Evolutionary conservation across 1,140 invertebrate species (phyloP), one percentile per base, ranked within the genome.

Genomic region (Drosophila nebulosa): DNA sequence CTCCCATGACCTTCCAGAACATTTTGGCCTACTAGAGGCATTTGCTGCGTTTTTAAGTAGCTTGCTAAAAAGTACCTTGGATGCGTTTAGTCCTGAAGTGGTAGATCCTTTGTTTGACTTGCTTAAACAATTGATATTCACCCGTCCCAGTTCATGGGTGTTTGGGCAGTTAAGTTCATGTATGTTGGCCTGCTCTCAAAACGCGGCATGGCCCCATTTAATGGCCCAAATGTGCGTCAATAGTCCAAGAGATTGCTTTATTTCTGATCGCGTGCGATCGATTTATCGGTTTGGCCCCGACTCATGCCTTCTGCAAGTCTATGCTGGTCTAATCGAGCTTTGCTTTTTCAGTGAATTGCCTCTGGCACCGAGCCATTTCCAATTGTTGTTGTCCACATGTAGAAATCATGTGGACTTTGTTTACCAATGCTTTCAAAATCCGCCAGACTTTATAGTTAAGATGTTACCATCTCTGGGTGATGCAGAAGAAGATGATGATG

Each of bases 301-400:
- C 7, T 89, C 90, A 2, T 91, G 90, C 30, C 46, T 91, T 14
- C 35, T 90, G 27, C 89, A 90, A 35, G 88, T 90, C 5, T 91
- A 91, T 55, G 68, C 90, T 1, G 78, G 89, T 6, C 51, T 91
- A 3, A 56, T 91, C 1, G 90, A 91, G 56, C 52, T 85, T 9
- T 76, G 78, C 4, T 90, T 91, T 27, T 84, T 77, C 3, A 66
- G 64, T 26, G 74, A 81, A 24, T 18, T 53, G 1, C 27, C 70
- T 1, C 24, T 91, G 6, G 30, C 62, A 42, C 30, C 30, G 2
- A 52, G 50, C n/a, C 78, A 85, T 21, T 84, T 91, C 14, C 64
- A 85, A 7, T 52, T 91, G 0, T 26, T 90, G 22, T 52, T 80
- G 9, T 9, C 52, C 6, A 79, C 85, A 16, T 84, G 79, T 18